Evolutionary conservation across 2,113 vertebrate species (phyloP).

Genomic region (Centropus unirufus): DNA sequence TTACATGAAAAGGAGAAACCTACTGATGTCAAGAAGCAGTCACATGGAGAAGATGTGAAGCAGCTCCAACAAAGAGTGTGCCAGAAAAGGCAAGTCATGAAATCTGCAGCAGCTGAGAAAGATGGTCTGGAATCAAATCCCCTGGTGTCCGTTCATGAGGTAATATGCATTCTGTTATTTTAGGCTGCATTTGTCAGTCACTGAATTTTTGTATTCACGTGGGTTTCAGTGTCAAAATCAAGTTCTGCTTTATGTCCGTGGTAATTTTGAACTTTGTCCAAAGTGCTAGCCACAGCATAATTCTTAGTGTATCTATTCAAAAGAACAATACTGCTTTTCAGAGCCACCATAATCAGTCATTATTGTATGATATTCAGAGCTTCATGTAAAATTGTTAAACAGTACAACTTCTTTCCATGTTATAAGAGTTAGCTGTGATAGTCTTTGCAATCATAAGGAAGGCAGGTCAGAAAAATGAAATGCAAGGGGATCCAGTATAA

Average conservation of each 20-base stretch:
- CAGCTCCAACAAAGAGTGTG: neutral
- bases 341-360: neutral
- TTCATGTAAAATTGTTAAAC: neutral
- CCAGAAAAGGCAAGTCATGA: neutral
- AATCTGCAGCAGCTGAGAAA: neutral
- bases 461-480: neutral
- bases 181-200: neutral
- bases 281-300: neutral
- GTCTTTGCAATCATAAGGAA: neutral
- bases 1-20: neutral
- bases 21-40: neutral
- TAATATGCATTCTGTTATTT: neutral
- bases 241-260: neutral
- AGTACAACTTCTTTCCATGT: neutral
- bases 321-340: neutral
- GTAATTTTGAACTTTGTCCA: neutral
- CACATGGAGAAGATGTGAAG: neutral
- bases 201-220: neutral
- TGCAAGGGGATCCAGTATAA: neutral
- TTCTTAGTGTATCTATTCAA: neutral
- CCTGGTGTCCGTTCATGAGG: neutral
- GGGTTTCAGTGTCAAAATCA: constrained; percentile 17
- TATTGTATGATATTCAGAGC: neutral
- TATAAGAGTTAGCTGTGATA: neutral
- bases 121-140: neutral